Evolutionary conservation across 2,797 vertebrate genomes (phyloP).

Genomic region (Characodon lateralis): DNA sequence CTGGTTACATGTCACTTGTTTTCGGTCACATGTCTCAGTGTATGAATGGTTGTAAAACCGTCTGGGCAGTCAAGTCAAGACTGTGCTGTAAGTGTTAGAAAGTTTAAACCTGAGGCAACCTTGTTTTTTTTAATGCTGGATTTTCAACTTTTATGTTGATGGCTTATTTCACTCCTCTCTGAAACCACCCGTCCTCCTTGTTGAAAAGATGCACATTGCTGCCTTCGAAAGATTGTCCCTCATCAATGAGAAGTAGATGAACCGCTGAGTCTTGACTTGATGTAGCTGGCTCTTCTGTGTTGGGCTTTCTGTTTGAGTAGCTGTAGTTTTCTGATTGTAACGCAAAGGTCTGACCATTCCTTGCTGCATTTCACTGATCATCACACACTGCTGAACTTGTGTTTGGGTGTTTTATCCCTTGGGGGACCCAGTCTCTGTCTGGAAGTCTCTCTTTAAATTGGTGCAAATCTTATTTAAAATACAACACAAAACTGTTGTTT

Average conservation of each 20-base stretch:
- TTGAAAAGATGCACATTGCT: too few species aligned
- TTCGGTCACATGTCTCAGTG: neutral
- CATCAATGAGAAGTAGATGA: too few species aligned
- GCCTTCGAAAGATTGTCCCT: too few species aligned
- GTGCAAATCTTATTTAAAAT: neutral
- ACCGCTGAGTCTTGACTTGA: neutral
- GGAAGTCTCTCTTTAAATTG: too few species aligned
- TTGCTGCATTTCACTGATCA: neutral
- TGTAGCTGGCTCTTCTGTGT: neutral
- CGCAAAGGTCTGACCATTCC: neutral
- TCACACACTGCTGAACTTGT: neutral
- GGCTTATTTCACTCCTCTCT: neutral
- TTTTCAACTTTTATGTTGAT: too few species aligned
- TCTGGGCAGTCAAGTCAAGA: neutral
- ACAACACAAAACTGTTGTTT: neutral
- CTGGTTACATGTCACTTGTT: neutral
- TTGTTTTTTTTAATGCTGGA: too few species aligned
- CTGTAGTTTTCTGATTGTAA: neutral
- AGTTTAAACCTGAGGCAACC: neutral
- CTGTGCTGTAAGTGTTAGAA: neutral
- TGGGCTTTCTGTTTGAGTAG: neutral
- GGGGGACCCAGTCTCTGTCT: neutral
- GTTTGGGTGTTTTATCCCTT: neutral
- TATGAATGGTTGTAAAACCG: neutral
- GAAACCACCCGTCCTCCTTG: too few species aligned